Percentiles rank a stretch among this genome's conserved stretches.
Conservation (phyloP, 2,888 invertebrate genomes). For the Cosmopolites sordidus region DNA sequence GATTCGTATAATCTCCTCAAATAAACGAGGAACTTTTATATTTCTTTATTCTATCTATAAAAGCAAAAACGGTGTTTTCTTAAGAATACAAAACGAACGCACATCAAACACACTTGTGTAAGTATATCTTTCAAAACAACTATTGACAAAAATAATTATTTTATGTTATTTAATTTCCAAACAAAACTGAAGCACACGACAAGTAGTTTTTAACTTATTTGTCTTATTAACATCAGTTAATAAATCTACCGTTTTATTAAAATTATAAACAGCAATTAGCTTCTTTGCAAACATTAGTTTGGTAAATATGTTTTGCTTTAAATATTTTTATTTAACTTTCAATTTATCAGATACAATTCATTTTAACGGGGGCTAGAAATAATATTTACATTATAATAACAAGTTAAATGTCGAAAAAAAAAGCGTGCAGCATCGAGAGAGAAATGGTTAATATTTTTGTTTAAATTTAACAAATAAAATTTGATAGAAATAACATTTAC, state of each 20-base stretch:
- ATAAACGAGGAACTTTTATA: too few species aligned
- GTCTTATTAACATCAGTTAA: conserved; percentile 10
- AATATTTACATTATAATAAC: conserved; percentile 26
- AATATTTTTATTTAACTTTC: conserved; percentile 30
- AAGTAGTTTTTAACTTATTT: conserved; percentile 23
- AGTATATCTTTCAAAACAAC: conserved; percentile 13
- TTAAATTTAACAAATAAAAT: conserved; percentile 23
- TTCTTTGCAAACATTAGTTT: conserved; percentile 27
- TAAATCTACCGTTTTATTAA: conserved; percentile 23
- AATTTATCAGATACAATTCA: conserved; percentile 29
- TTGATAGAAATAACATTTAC: conserved; percentile 8
- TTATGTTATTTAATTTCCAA: conserved; percentile 26
- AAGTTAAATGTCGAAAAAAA: conserved; percentile 23
- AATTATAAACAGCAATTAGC: conserved; percentile 26
- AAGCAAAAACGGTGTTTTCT: background rate
- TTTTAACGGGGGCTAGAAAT: conserved; percentile 24
- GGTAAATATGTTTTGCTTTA: conserved; percentile 25
- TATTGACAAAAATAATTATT: conserved; percentile 27
- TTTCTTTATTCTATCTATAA: background rate
- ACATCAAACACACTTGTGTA: background rate
- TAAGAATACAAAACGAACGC: background rate
- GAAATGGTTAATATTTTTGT: conserved; percentile 22
- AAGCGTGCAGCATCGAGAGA: conserved; percentile 11
- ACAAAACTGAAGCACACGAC: conserved; percentile 20
- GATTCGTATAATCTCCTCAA: background rate